Evolutionary conservation across 2,797 vertebrate species (phyloP), one percentile per base, ranked within the genome.

Genomic region (Microcaecilia unicolor): DNA sequence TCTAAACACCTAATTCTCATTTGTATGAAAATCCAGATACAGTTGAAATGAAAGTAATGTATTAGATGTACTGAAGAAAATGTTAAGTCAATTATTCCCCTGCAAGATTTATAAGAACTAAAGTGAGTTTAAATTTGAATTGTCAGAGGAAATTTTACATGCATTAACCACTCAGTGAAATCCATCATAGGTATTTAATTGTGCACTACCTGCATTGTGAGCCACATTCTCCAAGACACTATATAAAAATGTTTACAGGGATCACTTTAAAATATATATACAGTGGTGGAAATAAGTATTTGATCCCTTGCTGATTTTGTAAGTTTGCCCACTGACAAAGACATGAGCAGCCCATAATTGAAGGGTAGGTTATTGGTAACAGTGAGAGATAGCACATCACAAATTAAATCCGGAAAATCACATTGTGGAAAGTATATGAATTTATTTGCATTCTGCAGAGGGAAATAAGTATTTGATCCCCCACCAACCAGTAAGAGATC

Each of bases 61-160:
- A 71, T 75, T 76, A 75, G 43, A 40, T 64, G 38, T 45, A 61
- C 58, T 58, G 47, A 51, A 43, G 42, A 63, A 72, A 73, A 65
- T 0, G 12, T 64, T 70, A 72, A 74, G 65, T 72, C 70, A 77
- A 74, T 81, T 84, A 81, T 70, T 70, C 56, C 74, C 46, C 35
- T 78, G 48, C 47, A 79, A 79, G 66, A 84, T 81, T 85, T 79
- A 80, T 81, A 72, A 72, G 72, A 76, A 76, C 64, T 71, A 76
- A 84, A 80, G 53, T 55, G 69, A 75, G 55, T 72, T 76, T 74
- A 67, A 76, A 76, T 74, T 74, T 77, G 70, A 76, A 76, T 78
- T 76, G 73, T 81, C 73, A 70, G 70, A 78, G 70, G 71, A 71
- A 74, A 74, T 79, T 76, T 72, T 70, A 61, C 60, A 59, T 67